These are phyloP conservation scores for Hylyphantes graminicola DNA, from an alignment of 1,140 invertebrate species.

Conservation along the genomic window DNA sequence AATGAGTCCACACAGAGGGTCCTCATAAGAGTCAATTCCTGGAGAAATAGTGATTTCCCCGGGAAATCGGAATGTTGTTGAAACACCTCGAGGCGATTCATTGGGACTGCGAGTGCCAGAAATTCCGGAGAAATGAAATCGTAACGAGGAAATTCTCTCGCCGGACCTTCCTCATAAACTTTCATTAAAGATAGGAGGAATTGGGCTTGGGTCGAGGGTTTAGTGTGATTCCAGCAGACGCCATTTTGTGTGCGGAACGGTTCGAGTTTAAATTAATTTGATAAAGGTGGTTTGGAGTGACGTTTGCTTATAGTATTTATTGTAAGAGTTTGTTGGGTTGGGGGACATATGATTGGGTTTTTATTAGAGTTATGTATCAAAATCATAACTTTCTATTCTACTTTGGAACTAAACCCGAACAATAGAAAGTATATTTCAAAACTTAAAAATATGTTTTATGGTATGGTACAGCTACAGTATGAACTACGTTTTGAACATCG, in stretches of 20 bases:
- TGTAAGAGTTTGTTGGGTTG: no score
- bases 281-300: no score
- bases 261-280: no score
- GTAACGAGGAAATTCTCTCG: constrained; percentile 17
- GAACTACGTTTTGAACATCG: no score
- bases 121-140: constrained; percentile 29
- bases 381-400: no score
- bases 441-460: no score
- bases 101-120: constrained; percentile 17
- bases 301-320: no score
- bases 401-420: no score
- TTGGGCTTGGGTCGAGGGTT: not conserved
- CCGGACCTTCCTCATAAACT: constrained; percentile 38
- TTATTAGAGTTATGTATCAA: no score
- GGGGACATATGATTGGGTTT: no score
- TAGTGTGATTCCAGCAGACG: not conserved
- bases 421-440: no score
- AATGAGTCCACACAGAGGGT: not conserved
- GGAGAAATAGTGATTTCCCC: not conserved
- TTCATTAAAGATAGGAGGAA: constrained; percentile 41
- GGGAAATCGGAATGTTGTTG: not conserved
- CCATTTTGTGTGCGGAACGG: not conserved
- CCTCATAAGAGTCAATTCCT: not conserved
- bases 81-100: constrained; percentile 21
- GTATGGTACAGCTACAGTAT: no score